phyloP scores from a whole-genome alignment of 2,113 vertebrate genomes.

The Pseudolaguvia tuberculata region DNA sequence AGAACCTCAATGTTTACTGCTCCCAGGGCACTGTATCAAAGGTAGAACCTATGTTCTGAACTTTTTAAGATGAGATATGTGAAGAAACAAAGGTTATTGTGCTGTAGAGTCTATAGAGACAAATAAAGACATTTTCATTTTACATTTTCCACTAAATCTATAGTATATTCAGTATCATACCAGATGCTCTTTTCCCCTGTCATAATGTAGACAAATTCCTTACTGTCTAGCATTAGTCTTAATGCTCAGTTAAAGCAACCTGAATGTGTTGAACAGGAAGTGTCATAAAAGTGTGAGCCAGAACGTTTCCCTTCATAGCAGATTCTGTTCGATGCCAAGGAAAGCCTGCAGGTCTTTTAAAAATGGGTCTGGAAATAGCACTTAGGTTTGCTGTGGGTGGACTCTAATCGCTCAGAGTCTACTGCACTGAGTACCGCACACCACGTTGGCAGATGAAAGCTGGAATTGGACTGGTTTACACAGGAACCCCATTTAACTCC shows the following conservation, averaged over 20 bases:
- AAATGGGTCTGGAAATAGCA: conserved; percentile 61
- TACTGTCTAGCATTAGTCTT: conserved; percentile 8
- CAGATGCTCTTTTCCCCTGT: conserved; percentile 19
- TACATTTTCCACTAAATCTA: no score
- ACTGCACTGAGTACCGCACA: conserved; percentile 51
- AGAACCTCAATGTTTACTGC: no score
- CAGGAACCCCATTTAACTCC: conserved; percentile 39
- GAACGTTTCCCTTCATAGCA: conserved; percentile 51
- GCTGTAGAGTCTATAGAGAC: no score
- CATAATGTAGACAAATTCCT: conserved; percentile 8
- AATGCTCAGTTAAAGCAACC: conserved; percentile 40
- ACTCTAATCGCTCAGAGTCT: conserved; percentile 43
- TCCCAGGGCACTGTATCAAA: no score
- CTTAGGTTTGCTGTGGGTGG: conserved; percentile 53
- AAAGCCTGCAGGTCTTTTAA: conserved; percentile 65
- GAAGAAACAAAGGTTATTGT: no score
- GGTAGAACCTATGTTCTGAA: no score
- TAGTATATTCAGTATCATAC: conserved; percentile 38
- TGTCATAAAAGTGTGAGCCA: conserved; percentile 52
- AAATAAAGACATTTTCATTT: no score
- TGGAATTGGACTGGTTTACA: conserved; percentile 23
- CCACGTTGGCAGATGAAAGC: conserved; percentile 58
- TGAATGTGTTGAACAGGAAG: conserved; percentile 50
- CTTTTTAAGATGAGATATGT: no score
- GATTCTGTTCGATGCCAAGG: conserved; percentile 57